Percentiles rank a stretch among this genome's conserved stretches.
Evolutionary conservation across 2,888 invertebrate species (phyloP).

Genomic region (Dolichopus griseipennis): DNA sequence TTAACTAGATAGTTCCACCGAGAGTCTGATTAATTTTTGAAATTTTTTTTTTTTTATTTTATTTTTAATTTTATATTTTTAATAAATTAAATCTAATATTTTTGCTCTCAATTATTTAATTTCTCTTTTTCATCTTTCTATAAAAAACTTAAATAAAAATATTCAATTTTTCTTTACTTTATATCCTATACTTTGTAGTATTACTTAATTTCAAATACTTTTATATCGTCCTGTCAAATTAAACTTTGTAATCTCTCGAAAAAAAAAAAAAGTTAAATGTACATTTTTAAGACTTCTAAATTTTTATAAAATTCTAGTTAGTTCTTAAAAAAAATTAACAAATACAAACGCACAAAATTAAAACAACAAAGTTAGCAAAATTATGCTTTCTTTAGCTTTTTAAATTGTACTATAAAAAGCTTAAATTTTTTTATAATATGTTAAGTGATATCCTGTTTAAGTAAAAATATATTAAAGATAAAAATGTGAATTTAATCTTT

Average conservation of each 20-base stretch:
- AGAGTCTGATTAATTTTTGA: constrained; percentile 39
- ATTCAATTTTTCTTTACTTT: too few species aligned
- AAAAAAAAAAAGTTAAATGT: background rate
- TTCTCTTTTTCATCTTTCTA: background rate
- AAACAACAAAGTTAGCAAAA: background rate
- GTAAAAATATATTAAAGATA: background rate
- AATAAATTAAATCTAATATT: background rate
- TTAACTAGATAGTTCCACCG: constrained; percentile 41
- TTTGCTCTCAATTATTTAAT: too few species aligned
- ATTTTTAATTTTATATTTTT: background rate
- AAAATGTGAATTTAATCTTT: background rate
- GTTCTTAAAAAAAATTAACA: background rate
- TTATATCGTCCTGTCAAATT: background rate
- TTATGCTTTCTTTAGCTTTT: background rate
- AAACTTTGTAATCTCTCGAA: background rate
- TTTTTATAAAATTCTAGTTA: constrained; percentile 3
- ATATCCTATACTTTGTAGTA: background rate
- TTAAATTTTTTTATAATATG: constrained; percentile 7
- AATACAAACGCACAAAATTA: background rate
- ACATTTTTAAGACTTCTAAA: constrained; percentile 3
- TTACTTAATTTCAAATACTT: background rate
- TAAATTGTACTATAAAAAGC: background rate
- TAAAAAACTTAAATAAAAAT: background rate
- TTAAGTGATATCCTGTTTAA: constrained; percentile 11
- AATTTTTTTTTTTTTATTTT: background rate